These are phyloP conservation scores for Coluber constrictor DNA, from an alignment of 2,797 vertebrate genomes.

Conservation along the genomic window DNA sequence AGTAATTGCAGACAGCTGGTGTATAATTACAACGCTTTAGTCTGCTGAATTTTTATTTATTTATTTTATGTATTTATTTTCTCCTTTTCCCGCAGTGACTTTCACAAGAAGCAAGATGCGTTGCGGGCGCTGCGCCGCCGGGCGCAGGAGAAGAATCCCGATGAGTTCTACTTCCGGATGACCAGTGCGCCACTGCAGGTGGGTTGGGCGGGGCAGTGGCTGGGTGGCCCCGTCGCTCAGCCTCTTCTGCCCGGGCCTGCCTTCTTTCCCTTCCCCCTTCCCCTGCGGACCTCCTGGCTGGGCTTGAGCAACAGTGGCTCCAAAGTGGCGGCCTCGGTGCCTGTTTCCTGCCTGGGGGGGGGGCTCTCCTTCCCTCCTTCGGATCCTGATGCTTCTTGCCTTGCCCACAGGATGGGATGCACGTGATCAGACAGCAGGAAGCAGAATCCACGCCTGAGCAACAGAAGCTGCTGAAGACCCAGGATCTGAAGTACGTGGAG, in stretches of 20 bases:
- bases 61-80: too few relatives aligned
- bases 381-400: fast-evolving
- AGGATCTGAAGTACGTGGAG: constrained; percentile 92
- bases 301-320: background rate
- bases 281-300: background rate
- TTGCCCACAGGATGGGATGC: constrained; percentile 85
- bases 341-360: background rate
- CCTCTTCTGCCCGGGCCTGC: background rate
- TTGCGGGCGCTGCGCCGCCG: constrained; percentile 87
- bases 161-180: constrained; percentile 98
- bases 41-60: too few relatives aligned
- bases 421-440: constrained; percentile 73
- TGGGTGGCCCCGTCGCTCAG: background rate
- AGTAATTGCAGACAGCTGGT: too few relatives aligned
- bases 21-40: too few relatives aligned
- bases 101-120: constrained; percentile 88
- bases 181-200: constrained; percentile 84
- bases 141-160: constrained; percentile 93
- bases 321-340: too few relatives aligned
- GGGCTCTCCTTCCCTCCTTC: too few relatives aligned
- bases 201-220: background rate
- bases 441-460: constrained; percentile 86
- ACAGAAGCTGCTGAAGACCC: constrained; percentile 89
- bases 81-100: constrained; percentile 76
- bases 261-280: background rate